phyloP scores from a whole-genome alignment of 2,888 invertebrate species.

The Clistopyga incitator region DNA sequence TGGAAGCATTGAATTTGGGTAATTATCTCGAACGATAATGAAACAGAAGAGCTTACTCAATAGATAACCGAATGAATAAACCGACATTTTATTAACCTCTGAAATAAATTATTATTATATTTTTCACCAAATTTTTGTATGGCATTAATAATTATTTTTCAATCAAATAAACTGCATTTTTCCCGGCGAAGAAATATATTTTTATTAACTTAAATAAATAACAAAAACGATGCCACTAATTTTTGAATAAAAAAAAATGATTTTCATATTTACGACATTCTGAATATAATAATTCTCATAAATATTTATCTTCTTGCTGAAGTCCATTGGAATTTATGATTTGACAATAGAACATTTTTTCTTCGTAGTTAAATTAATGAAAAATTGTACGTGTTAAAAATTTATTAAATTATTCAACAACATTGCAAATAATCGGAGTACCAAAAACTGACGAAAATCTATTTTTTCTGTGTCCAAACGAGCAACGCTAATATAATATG shows the following conservation, averaged over 20 bases:
- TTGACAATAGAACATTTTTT: no score
- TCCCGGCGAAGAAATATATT: background rate
- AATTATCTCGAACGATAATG: background rate
- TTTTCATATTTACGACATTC: background rate
- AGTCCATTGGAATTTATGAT: no score
- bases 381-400: no score
- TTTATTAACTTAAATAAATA: no score
- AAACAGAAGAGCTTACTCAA: background rate
- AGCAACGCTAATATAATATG: no score
- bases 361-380: no score
- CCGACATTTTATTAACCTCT: background rate
- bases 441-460: no score
- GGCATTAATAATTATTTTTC: background rate
- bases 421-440: no score
- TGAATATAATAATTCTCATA: background rate
- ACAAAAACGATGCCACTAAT: no score
- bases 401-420: no score
- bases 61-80: background rate
- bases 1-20: slow-evolving; percentile 6
- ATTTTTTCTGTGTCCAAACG: no score
- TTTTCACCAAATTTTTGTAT: background rate
- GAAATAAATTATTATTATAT: background rate
- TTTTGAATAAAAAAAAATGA: background rate
- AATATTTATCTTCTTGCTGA: background rate
- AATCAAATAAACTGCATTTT: background rate